These are phyloP conservation scores for Regulus satrapa DNA, from an alignment of 2,113 vertebrate species.

Conservation along the genomic window DNA sequence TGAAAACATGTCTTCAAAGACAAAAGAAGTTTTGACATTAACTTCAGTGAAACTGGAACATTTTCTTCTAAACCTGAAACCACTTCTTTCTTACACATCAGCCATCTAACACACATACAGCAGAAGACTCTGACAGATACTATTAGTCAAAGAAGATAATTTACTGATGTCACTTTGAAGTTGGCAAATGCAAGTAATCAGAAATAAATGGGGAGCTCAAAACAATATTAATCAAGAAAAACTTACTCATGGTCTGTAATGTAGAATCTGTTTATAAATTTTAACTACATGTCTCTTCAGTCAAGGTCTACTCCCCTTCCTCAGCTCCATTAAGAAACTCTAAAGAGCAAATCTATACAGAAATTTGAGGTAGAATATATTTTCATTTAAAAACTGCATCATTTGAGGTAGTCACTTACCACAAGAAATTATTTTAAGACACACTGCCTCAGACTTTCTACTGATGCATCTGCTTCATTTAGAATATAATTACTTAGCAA, in stretches of 20 bases:
- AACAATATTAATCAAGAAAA: neutral
- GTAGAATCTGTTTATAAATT: neutral
- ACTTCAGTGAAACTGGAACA: neutral
- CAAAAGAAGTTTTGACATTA: neutral
- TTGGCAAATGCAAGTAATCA: neutral
- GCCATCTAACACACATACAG: neutral
- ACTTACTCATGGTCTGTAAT: neutral
- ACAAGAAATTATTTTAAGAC: neutral
- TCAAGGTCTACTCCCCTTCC: neutral
- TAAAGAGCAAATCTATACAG: neutral
- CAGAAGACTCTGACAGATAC: neutral
- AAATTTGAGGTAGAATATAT: neutral
- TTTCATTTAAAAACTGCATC: neutral
- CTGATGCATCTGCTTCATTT: neutral
- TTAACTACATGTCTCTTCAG: neutral
- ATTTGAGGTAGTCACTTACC: neutral
- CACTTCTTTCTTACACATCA: neutral
- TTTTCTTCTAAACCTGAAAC: neutral
- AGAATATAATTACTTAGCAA: neutral
- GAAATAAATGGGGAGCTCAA: neutral
- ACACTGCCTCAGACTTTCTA: neutral
- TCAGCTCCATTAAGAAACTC: neutral
- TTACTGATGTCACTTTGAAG: neutral
- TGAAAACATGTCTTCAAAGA: neutral
- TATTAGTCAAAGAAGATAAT: neutral